phyloP scores from a whole-genome alignment of 1,140 invertebrate species.

The Apis cerana region DNA sequence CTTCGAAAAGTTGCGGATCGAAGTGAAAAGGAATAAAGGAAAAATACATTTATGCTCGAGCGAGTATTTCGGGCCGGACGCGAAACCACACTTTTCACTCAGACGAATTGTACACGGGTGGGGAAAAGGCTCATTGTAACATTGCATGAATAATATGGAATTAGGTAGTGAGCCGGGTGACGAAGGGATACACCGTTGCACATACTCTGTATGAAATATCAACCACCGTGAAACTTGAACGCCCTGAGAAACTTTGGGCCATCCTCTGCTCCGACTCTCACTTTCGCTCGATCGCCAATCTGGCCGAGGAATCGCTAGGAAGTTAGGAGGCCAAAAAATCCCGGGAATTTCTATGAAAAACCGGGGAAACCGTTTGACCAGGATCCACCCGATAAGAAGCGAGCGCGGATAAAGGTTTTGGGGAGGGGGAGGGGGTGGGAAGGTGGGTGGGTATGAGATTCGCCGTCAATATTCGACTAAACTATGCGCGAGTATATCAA shows the following conservation, averaged over 20 bases:
- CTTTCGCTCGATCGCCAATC: constrained; percentile 49
- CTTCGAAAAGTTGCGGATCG: rapidly evolving
- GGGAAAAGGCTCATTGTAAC: constrained; percentile 60
- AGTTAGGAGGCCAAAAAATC: constrained; percentile 46
- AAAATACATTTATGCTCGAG: background rate
- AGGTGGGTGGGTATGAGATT: background rate
- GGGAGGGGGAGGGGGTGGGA: no score
- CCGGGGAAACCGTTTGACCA: constrained; percentile 29
- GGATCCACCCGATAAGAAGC: background rate
- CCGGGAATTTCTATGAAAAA: constrained; percentile 56
- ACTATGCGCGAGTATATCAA: constrained; percentile 64
- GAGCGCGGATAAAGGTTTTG: background rate
- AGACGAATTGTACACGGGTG: constrained; percentile 64
- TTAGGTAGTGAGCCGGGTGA: constrained; percentile 64
- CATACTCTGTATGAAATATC: constrained; percentile 81
- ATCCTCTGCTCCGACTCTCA: constrained; percentile 39
- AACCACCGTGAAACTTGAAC: constrained; percentile 81
- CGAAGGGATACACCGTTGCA: constrained; percentile 71
- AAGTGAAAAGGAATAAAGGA: constrained; percentile 8
- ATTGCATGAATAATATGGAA: constrained; percentile 75
- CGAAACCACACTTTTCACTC: constrained; percentile 77
- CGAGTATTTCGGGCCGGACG: constrained; percentile 70
- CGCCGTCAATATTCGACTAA: constrained; percentile 47
- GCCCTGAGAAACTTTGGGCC: constrained; percentile 78
- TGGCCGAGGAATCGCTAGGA: background rate